Base-by-base conservation (phyloP, 2,888 invertebrate species). In the Siphlonurus alternatus region DNA sequence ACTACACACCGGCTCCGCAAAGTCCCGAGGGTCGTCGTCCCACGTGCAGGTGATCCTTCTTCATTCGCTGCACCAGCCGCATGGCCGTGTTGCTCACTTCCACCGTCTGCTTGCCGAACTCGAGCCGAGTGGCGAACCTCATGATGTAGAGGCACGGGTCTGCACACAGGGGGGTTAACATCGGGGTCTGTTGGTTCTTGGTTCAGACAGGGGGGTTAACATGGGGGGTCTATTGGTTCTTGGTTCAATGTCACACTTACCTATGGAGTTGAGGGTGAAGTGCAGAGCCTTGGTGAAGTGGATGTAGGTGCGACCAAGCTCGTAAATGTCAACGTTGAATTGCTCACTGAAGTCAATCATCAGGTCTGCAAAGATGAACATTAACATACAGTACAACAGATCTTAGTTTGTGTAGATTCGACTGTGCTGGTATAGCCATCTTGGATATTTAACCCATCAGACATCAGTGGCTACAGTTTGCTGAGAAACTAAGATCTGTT, bases 121-220 rank as follows among this genome's bases (percentile, higher is more conserved):
- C 90, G 64, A 99, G 79, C 72, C 91, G 89, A 67, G 93, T 88
- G 25, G 97, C 93, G 77, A 97, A 99, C 64, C 99, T 84, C 73
- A 95, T 82, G 64, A 99, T 92, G 74, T 96, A 98, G 63, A 98
- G 77, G 74, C 95, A 96, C 0, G 98, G 99, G 83, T 99, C 96
- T 87, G 79, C 0, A 79, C 79, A 38, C 5, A 38, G 15, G 5
- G 7, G 15, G 15, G 38, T 38, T 38, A 38, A 38, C 38, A 38
- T 38, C 15, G 38, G 7, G 5, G 15, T 23, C n/a, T n/a, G n/a
- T n/a, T 23, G 18, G 59, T 56, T 20, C 20, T 56, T 56, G 15
- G 38, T 10, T 38, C 38, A 38, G 15, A 38, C 5, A 38, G 15
- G 5, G 7, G 15, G 15, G 38, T 38, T 38, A 38, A 38, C 38